phyloP scores from a whole-genome alignment of 1,140 invertebrate species.

The Solenopsis fugax region DNA sequence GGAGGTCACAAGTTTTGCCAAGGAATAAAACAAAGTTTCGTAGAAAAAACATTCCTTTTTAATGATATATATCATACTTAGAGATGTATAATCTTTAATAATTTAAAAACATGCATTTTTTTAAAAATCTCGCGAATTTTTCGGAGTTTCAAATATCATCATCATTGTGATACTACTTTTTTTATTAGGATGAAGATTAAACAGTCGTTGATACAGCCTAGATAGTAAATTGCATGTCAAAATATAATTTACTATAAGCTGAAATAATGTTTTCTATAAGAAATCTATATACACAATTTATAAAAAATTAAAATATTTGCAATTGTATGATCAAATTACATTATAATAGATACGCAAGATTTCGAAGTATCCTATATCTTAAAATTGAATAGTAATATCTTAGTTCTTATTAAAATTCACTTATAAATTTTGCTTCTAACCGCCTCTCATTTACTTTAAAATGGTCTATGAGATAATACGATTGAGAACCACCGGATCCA shows the following conservation, averaged over 20 bases:
- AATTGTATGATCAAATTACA: conserved; percentile 29
- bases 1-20: background rate
- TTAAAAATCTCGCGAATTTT: conserved; percentile 35
- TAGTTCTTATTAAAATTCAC: conserved; percentile 52
- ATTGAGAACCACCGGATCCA: conserved; percentile 50
- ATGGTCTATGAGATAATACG: conserved; percentile 48
- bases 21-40: conserved; percentile 40
- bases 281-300: conserved; percentile 54
- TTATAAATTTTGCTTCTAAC: conserved; percentile 38
- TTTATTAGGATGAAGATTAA: conserved; percentile 89
- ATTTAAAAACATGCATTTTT: conserved; percentile 45
- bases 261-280: conserved; percentile 42
- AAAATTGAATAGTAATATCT: conserved; percentile 56
- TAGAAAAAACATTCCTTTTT: conserved; percentile 33
- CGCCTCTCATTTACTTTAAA: conserved; percentile 38
- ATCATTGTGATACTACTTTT: conserved; percentile 96
- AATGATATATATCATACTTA: conserved; percentile 29
- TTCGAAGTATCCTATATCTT: conserved; percentile 45
- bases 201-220: conserved; percentile 37
- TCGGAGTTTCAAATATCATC: conserved; percentile 82
- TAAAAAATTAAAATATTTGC: conserved; percentile 59
- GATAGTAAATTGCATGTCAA: conserved; percentile 46
- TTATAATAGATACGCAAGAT: conserved; percentile 27
- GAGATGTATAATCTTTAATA: conserved; percentile 45
- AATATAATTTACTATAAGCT: conserved; percentile 61